Base-by-base conservation (phyloP, 92 coral and sea anemone species). In the Blastomussa wellsi region DNA sequence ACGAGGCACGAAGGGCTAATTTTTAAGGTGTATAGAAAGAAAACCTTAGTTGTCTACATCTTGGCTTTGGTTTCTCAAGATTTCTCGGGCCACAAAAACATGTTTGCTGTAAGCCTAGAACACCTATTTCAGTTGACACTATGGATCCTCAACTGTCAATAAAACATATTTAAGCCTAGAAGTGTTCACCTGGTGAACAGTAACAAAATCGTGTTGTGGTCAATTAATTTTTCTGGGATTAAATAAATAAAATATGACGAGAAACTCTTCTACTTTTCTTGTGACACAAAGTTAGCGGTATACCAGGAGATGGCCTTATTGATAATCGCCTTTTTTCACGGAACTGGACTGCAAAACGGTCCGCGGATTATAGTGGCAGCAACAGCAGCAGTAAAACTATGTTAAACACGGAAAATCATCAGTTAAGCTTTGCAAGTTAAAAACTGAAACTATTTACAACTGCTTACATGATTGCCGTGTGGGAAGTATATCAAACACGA, bases 151-250 rank as follows among this genome's bases (percentile, higher is more conserved):
- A 68, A 36, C 12, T n/a, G 74, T 14, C 24, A 35, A 69, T 69
- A 69, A 69, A 35, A 42, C 74, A n/a, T 69, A 69, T 69, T 69
- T 36, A 35, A 69, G 74, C 73, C 41, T 32, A 36, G 15, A 36
- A 32, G 12, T n/a, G 3, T 62, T 22, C 68, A 62, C 33, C 1
- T 26, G 68, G 68, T 62, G 68, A 62, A 62, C 33, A 26, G 33
- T 26, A 29, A 62, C 68, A 62, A 28, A 26, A 8, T 8, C 33
- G 68, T 28, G 68, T 28, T 22, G 68, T 62, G 32, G 33, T 62
- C 68, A 62, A 11, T 62, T 62, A 28, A 62, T 26, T 62, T 62
- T 62, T 11, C 68, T 62, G 35, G 68, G 68, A 62, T 17, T 62
- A 28, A 57, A 2, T 20, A 1, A 57, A 62, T 62, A 62, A 62